A percentile compares a stretch with the other conserved stretches of the same genome.
These are phyloP conservation scores for Cichladusa arquata DNA, from an alignment of 2,113 vertebrate genomes.

Conservation along the genomic window DNA sequence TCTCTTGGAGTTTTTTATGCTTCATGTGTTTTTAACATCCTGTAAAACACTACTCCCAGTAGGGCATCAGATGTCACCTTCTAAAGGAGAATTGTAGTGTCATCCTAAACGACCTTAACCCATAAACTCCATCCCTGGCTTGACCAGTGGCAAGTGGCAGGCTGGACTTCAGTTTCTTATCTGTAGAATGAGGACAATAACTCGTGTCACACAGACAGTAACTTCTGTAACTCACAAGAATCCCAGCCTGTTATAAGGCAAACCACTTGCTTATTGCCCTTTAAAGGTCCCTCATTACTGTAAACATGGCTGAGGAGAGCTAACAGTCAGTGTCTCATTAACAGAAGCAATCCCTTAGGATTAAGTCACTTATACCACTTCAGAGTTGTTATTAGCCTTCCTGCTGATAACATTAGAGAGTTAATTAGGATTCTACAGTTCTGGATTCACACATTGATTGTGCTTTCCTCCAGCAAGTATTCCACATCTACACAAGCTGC, in stretches of 20 bases:
- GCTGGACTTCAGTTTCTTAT: not conserved
- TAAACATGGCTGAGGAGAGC: not conserved
- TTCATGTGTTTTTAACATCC: not conserved
- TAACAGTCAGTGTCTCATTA: not conserved
- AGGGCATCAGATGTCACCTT: not conserved
- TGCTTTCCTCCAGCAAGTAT: not conserved
- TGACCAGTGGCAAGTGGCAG: not conserved
- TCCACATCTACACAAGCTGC: not conserved
- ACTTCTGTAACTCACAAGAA: not conserved
- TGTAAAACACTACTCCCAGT: not conserved
- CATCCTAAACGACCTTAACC: not conserved
- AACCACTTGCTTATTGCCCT: not conserved
- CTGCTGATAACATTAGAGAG: not conserved
- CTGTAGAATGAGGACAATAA: not conserved
- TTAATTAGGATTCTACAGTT: not conserved
- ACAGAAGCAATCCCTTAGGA: not conserved
- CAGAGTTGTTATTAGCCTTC: not conserved
- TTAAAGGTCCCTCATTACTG: not conserved
- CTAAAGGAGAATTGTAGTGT: not conserved
- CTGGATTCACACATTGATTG: fast-evolving
- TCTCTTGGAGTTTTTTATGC: not conserved
- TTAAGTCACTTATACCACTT: not conserved
- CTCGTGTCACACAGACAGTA: fast-evolving
- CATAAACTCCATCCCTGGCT: not conserved
- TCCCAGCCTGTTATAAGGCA: not conserved